These are phyloP conservation scores for Proteles cristata DNA, from an alignment of 2,113 vertebrate species.

Conservation along the genomic window DNA sequence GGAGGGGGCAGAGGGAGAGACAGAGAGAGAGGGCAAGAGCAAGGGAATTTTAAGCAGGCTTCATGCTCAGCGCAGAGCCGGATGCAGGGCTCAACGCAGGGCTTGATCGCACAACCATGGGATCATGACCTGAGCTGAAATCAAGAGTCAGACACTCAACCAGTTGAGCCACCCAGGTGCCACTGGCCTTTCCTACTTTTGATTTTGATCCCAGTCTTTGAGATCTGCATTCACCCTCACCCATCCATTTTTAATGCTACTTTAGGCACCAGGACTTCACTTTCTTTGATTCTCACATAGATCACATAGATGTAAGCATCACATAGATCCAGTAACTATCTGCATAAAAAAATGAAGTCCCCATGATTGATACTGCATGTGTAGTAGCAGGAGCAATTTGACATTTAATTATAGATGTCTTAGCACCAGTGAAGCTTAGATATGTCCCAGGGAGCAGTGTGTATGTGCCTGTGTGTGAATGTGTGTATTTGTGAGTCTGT, in stretches of 20 bases:
- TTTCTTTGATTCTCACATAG: conserved; percentile 19
- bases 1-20: too few relatives aligned
- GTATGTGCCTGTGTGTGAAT: neutral
- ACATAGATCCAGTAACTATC: neutral
- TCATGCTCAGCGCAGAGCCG: too few relatives aligned
- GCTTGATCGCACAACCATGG: too few relatives aligned
- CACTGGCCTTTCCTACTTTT: neutral
- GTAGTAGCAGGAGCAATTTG: neutral
- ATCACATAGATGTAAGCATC: neutral
- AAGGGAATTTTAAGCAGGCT: too few relatives aligned
- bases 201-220: neutral
- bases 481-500: neutral
- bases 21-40: too few relatives aligned
- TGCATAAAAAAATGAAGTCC: neutral
- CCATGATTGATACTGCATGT: neutral
- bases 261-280: neutral
- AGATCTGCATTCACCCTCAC: neutral
- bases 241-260: neutral
- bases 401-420: conserved; percentile 4
- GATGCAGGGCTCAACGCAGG: too few relatives aligned
- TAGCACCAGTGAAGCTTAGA: neutral
- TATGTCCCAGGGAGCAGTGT: neutral
- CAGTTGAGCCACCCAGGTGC: too few relatives aligned
- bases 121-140: too few relatives aligned
- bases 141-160: too few relatives aligned